Conservation (phyloP, 2,113 vertebrate genomes). For the Arothron firmamentum region DNA sequence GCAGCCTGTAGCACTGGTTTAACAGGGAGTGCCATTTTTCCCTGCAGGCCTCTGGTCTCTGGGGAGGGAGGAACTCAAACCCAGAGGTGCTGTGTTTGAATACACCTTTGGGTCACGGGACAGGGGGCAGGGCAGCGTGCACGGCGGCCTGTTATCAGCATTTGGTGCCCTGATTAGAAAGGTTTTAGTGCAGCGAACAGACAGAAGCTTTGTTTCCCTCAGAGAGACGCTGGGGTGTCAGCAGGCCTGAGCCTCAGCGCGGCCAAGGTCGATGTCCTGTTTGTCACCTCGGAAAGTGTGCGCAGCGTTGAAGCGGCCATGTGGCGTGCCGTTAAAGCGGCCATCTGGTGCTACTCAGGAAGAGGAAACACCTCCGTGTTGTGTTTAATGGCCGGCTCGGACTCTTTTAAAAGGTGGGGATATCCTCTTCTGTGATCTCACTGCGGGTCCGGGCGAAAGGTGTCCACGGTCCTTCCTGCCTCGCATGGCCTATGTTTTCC, state of each 20-base stretch:
- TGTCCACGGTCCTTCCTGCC: constrained; percentile 36
- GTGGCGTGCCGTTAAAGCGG: constrained; percentile 38
- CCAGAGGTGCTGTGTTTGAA: not conserved
- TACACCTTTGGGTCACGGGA: not conserved
- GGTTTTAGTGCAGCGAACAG: not conserved
- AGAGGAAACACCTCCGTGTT: constrained; percentile 64
- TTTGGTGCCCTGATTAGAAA: constrained; percentile 9
- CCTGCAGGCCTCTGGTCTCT: constrained; percentile 2
- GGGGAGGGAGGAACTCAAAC: not conserved
- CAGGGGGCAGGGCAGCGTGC: not conserved
- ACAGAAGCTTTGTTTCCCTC: constrained; percentile 7
- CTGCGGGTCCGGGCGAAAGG: constrained; percentile 23
- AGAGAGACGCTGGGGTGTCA: constrained; percentile 20
- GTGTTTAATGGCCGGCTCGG: constrained; percentile 32
- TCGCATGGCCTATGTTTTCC: constrained; percentile 35
- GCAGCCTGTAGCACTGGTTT: constrained; percentile 7
- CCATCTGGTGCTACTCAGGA: constrained; percentile 66
- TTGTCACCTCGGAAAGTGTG: constrained; percentile 47
- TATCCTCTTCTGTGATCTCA: constrained; percentile 50
- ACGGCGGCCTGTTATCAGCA: not conserved
- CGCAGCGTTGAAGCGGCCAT: constrained; percentile 32
- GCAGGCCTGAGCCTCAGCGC: constrained; percentile 23
- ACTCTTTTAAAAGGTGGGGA: constrained; percentile 59
- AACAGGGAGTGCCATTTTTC: constrained; percentile 7
- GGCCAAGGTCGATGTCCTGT: constrained; percentile 58